Evolutionary conservation across 1,140 invertebrate genomes (phyloP).

Genomic region (Eufriesea mexicana): DNA sequence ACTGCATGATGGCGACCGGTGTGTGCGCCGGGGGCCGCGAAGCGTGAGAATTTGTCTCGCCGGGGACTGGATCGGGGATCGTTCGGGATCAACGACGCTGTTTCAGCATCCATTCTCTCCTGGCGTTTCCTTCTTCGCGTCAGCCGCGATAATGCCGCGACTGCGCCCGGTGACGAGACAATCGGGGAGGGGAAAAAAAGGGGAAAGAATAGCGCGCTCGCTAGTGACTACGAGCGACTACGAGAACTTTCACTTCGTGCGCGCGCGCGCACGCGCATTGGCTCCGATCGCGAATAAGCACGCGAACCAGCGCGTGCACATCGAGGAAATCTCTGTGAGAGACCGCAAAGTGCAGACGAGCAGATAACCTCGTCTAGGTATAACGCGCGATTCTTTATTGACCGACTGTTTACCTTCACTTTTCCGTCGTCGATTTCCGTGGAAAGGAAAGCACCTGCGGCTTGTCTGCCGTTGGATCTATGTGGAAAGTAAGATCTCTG

Average conservation of each 20-base stretch:
- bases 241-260: slow-evolving; percentile 62
- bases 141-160: slow-evolving; percentile 36
- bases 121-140: slow-evolving; percentile 37
- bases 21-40: slow-evolving; percentile 18
- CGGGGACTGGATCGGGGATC: slow-evolving; percentile 51
- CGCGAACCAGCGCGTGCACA: not conserved
- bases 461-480: not conserved
- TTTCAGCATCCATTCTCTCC: slow-evolving; percentile 50
- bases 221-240: not conserved
- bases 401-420: slow-evolving; percentile 50
- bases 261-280: not conserved
- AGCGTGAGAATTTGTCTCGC: slow-evolving; percentile 66
- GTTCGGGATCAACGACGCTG: slow-evolving; percentile 52
- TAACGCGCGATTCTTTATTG: slow-evolving; percentile 75
- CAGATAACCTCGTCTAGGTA: slow-evolving; percentile 69
- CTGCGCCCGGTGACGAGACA: slow-evolving; percentile 57
- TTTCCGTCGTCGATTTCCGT: slow-evolving; percentile 44
- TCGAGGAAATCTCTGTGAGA: slow-evolving; percentile 52
- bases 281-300: slow-evolving; percentile 49
- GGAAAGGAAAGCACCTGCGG: slow-evolving; percentile 24
- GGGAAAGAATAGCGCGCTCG: slow-evolving; percentile 54
- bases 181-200: slow-evolving; percentile 1
- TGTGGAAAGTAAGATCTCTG: not conserved
- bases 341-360: slow-evolving; percentile 71
- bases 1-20: slow-evolving; percentile 10